Evolutionary conservation across 2,797 vertebrate genomes (phyloP).

Genomic region (Catharus ustulatus): DNA sequence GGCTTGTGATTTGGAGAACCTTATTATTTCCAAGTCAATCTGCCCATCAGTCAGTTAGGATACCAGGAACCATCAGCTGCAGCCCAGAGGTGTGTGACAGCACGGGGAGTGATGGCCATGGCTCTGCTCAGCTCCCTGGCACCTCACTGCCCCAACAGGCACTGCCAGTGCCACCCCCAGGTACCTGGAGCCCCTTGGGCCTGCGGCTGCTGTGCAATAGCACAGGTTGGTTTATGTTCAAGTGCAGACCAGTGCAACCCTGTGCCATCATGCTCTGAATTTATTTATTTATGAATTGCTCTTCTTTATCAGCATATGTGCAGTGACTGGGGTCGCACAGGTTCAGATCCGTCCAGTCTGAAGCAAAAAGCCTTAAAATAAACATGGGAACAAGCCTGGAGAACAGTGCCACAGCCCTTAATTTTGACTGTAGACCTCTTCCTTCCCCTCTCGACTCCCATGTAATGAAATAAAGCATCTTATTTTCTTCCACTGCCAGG

Average conservation of each 20-base stretch:
- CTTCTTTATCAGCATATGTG: not conserved
- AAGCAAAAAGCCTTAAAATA: conserved; percentile 24
- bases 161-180: not conserved
- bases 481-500: conserved; percentile 65
- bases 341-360: conserved; percentile 1
- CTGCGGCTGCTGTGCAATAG: not conserved
- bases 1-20: conserved; percentile 46
- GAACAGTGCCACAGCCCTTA: not conserved
- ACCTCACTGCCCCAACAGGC: accelerated
- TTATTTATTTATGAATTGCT: conserved; percentile 8
- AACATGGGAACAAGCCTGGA: not conserved
- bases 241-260: not conserved
- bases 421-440: conserved; percentile 54
- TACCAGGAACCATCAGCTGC: not conserved
- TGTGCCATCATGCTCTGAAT: not conserved
- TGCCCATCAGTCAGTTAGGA: not conserved
- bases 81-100: accelerated
- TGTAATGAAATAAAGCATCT: conserved; percentile 68
- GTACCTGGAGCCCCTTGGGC: not conserved
- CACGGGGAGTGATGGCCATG: accelerated
- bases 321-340: not conserved
- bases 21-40: conserved; percentile 51
- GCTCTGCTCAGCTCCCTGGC: not conserved
- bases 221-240: not conserved
- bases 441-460: conserved; percentile 11